A percentile compares a stretch with the other conserved stretches of the same genome.
Conservation (phyloP, 1,140 invertebrate genomes). For the Zaprionus inermis region DNA sequence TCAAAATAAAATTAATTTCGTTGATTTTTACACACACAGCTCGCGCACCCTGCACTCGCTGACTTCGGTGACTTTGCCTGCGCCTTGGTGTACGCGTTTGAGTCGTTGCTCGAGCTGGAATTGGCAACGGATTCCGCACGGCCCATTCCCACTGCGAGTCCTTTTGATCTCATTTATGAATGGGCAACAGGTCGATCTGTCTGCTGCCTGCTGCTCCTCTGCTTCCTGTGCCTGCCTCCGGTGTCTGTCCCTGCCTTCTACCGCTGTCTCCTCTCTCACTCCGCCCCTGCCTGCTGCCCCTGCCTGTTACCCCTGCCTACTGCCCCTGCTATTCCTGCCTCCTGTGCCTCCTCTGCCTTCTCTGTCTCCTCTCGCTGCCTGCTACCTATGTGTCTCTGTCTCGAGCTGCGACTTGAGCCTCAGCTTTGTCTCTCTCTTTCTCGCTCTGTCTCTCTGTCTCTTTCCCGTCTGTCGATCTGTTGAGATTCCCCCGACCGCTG, state of each 20-base stretch:
- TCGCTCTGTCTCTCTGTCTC: neutral
- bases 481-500: constrained; percentile 31
- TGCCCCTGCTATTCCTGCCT: too few species aligned
- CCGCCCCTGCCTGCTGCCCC: too few species aligned
- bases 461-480: constrained; percentile 19
- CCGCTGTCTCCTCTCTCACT: neutral
- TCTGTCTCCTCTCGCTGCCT: too few species aligned
- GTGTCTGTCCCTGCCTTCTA: neutral
- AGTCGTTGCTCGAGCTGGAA: too few species aligned
- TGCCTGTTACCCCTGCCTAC: too few species aligned
- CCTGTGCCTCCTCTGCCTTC: too few species aligned
- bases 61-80: too few species aligned
- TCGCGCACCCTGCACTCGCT: constrained; percentile 29
- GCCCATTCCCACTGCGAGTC: constrained; percentile 17
- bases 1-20: constrained; percentile 82
- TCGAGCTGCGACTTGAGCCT: neutral
- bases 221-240: too few species aligned
- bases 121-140: too few species aligned
- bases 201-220: neutral
- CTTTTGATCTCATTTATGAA: constrained; percentile 42
- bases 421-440: neutral
- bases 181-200: constrained; percentile 32
- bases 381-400: neutral
- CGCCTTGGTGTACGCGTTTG: too few species aligned
- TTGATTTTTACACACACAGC: constrained; percentile 37